A percentile compares a stretch with the other conserved stretches of the same genome.
Conservation (phyloP, 2,797 vertebrate genomes). For the Ptychadena robeensis region DNA sequence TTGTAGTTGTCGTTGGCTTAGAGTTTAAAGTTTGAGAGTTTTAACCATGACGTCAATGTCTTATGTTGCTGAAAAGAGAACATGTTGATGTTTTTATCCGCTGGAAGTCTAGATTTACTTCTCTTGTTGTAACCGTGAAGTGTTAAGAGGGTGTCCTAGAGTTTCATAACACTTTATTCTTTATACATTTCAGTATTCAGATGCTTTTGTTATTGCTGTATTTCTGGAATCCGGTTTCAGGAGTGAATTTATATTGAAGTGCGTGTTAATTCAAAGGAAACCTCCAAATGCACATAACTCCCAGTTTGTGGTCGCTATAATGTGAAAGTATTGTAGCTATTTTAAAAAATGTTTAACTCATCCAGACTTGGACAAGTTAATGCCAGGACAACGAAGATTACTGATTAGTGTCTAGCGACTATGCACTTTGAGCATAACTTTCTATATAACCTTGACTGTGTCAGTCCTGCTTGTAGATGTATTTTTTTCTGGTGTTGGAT, state of each 20-base stretch:
- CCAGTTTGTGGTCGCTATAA: neutral
- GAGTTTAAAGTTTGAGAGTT: neutral
- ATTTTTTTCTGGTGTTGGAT: neutral
- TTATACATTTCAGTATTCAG: constrained; percentile 10
- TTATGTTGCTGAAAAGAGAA: constrained; percentile 11
- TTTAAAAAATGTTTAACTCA: neutral
- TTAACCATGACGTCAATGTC: neutral
- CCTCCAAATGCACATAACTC: neutral
- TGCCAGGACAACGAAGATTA: neutral
- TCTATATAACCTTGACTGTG: neutral
- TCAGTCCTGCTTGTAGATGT: neutral
- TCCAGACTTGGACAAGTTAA: neutral
- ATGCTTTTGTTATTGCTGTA: constrained; percentile 24
- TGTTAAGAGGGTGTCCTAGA: neutral
- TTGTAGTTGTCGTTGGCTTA: neutral
- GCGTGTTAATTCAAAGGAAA: neutral
- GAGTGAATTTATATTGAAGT: constrained; percentile 65
- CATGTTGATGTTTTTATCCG: constrained; percentile 5
- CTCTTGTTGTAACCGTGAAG: constrained; percentile 20
- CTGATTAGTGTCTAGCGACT: too few species aligned
- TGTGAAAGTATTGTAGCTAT: neutral
- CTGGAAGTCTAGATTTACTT: neutral
- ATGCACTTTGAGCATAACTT: too few species aligned
- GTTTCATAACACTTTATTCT: constrained; percentile 3
- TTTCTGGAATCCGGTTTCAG: constrained; percentile 50